Evolutionary conservation across 2,797 vertebrate genomes (phyloP).

Genomic region (Pteropus rufus): DNA sequence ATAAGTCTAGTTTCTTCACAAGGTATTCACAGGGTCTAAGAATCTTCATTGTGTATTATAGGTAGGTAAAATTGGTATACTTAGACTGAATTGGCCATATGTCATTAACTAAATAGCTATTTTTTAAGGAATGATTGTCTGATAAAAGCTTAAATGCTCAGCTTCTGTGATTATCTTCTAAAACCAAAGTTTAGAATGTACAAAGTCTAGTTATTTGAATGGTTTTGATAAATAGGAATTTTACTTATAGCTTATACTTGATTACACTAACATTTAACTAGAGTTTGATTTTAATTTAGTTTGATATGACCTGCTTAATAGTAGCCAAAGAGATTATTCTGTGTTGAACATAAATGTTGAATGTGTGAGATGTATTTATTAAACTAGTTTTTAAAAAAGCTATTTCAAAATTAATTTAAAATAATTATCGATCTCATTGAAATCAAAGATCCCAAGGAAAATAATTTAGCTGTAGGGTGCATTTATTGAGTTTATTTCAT

Average conservation of each 20-base stretch:
- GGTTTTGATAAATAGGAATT: slow-evolving; percentile 15
- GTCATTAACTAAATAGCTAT: not conserved
- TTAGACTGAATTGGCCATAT: not conserved
- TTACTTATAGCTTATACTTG: not conserved
- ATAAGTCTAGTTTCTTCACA: not conserved
- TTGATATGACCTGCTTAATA: not conserved
- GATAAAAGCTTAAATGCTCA: not conserved
- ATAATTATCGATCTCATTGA: not conserved
- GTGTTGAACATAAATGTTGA: not conserved
- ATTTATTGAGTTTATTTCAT: slow-evolving; percentile 23
- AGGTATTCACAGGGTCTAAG: not conserved
- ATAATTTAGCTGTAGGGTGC: not conserved
- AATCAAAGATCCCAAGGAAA: not conserved
- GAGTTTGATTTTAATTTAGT: slow-evolving; percentile 22
- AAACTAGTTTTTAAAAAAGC: not conserved
- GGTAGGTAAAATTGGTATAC: not conserved
- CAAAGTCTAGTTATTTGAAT: not conserved
- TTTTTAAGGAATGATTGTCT: slow-evolving; percentile 20
- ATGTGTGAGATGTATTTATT: not conserved
- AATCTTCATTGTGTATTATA: not conserved
- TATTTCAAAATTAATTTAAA: slow-evolving; percentile 17
- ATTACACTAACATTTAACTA: not conserved
- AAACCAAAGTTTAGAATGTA: slow-evolving; percentile 4
- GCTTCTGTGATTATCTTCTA: not conserved
- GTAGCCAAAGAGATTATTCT: not conserved